Conservation (phyloP, 2,113 vertebrate species). For the Corythaeola cristata region DNA sequence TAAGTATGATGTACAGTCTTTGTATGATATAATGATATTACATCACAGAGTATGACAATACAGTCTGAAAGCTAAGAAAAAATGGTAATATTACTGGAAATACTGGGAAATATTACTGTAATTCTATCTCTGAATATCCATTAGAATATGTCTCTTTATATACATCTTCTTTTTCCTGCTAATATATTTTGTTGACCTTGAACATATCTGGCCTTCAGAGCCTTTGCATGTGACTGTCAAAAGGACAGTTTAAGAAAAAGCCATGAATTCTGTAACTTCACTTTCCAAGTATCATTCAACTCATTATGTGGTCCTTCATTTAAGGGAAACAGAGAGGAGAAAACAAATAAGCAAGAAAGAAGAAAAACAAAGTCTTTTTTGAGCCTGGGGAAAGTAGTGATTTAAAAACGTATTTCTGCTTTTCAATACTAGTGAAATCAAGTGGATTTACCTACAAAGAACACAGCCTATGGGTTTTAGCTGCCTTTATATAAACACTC, state of each 20-base stretch:
- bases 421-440: neutral
- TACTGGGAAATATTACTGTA: neutral
- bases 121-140: neutral
- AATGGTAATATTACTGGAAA: constrained; percentile 21
- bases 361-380: neutral
- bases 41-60: neutral
- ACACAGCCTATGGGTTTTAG: neutral
- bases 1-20: neutral
- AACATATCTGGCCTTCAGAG: neutral
- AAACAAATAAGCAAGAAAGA: neutral
- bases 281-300: neutral
- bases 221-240: neutral
- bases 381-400: neutral
- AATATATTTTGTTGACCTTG: neutral
- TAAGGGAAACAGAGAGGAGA: neutral
- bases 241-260: neutral
- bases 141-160: neutral
- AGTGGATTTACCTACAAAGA: constrained; percentile 4
- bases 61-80: neutral
- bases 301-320: neutral
- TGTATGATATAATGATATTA: neutral
- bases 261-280: neutral
- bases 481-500: neutral
- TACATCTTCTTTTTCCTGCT: neutral
- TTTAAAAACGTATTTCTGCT: neutral